Conservation (phyloP, 2,888 invertebrate genomes). For the Formica aserva region DNA sequence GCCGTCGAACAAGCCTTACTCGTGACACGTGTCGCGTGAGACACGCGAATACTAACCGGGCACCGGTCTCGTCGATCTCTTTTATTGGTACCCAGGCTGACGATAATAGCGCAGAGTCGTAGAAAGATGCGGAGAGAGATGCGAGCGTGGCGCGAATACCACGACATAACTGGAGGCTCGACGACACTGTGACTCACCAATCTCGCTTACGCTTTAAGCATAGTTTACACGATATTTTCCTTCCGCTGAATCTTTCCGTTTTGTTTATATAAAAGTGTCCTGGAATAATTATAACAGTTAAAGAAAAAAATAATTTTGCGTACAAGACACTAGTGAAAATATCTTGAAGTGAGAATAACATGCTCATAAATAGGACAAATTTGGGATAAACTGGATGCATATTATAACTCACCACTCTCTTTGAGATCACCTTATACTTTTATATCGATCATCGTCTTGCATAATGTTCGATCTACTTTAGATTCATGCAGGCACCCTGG, state of each 20-base stretch:
- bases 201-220: slow-evolving; percentile 1
- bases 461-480: slow-evolving; percentile 13
- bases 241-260: neutral
- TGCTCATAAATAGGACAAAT: neutral
- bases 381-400: neutral
- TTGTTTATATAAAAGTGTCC: neutral
- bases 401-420: too few relatives aligned
- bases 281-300: neutral
- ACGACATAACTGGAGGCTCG: neutral
- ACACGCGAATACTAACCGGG: slow-evolving; percentile 31
- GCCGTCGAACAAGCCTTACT: neutral
- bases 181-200: slow-evolving; percentile 24
- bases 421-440: neutral
- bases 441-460: neutral
- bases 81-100: slow-evolving; percentile 11
- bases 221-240: neutral
- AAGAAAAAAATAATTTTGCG: neutral
- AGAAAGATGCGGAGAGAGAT: neutral
- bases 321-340: neutral
- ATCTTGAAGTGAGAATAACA: neutral
- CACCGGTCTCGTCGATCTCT: slow-evolving; percentile 39
- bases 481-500: slow-evolving; percentile 38
- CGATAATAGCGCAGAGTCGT: neutral
- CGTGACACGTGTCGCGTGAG: neutral
- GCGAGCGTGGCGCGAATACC: neutral